phyloP scores from a whole-genome alignment of 2,113 vertebrate genomes.

The Puntigrus tetrazona region DNA sequence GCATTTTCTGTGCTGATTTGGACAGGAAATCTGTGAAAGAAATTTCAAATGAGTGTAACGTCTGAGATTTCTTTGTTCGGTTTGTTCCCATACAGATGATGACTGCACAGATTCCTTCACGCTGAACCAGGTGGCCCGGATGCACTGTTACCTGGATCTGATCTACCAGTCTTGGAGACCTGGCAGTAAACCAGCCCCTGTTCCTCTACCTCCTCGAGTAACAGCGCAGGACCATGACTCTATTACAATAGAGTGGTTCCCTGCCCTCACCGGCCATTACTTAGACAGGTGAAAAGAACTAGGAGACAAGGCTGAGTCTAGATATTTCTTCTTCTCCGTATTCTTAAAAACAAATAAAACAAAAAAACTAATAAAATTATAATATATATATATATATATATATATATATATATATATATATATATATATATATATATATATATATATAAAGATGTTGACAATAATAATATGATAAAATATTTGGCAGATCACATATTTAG shows the following conservation, averaged over 20 bases:
- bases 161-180: slow-evolving; percentile 95
- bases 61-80: background rate
- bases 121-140: slow-evolving; percentile 94
- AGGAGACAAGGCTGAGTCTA: background rate
- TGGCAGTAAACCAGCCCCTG: slow-evolving; percentile 81
- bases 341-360: too few species aligned
- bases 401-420: background rate
- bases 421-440: too few species aligned
- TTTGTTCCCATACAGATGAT: slow-evolving; percentile 80
- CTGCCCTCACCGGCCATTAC: slow-evolving; percentile 89
- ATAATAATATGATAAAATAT: too few species aligned
- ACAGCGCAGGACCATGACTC: slow-evolving; percentile 81
- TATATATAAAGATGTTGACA: background rate
- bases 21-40: background rate
- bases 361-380: background rate
- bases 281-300: slow-evolving; percentile 86
- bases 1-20: background rate
- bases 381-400: too few species aligned
- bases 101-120: slow-evolving; percentile 97
- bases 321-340: too few species aligned
- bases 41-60: background rate
- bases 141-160: slow-evolving; percentile 98
- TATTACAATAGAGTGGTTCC: slow-evolving; percentile 92
- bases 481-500: too few species aligned
- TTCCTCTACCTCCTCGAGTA: slow-evolving; percentile 89